These are phyloP conservation scores for Pygmarrhopalites habei DNA, from an alignment of 1,140 invertebrate genomes.

Conservation along the genomic window DNA sequence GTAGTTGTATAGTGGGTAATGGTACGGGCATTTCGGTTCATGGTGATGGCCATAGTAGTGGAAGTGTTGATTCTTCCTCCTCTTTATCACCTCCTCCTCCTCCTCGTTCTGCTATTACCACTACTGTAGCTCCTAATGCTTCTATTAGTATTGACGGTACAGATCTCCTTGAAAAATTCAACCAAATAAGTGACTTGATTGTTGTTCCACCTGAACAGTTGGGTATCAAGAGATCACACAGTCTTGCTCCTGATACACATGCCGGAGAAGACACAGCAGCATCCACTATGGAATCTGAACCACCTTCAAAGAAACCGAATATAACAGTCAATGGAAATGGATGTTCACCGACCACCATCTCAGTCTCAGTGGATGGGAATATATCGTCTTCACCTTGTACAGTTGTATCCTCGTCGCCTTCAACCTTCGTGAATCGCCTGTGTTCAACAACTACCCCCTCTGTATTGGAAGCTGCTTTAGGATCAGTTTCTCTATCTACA, in stretches of 20 bases:
- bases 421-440: no score
- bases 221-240: conserved; percentile 40
- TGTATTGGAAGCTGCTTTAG: not conserved
- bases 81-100: not conserved
- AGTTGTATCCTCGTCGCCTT: no score
- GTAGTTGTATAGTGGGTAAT: conserved; percentile 2
- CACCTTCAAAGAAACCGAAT: conserved; percentile 35
- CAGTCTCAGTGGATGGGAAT: not conserved
- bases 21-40: not conserved
- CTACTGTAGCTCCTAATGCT: not conserved
- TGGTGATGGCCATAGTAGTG: not conserved
- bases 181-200: conserved; percentile 40
- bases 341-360: not conserved
- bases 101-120: not conserved
- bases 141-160: conserved; percentile 19
- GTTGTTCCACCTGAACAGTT: conserved; percentile 39
- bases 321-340: conserved; percentile 23
- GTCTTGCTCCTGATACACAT: conserved; percentile 13
- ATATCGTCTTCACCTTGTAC: no score
- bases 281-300: not conserved
- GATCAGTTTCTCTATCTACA: not conserved
- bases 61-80: not conserved
- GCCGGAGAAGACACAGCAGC: not conserved
- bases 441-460: not conserved
- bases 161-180: conserved; percentile 40